Base-by-base conservation (phyloP, 2,113 vertebrate species). In the Rynchops niger region DNA sequence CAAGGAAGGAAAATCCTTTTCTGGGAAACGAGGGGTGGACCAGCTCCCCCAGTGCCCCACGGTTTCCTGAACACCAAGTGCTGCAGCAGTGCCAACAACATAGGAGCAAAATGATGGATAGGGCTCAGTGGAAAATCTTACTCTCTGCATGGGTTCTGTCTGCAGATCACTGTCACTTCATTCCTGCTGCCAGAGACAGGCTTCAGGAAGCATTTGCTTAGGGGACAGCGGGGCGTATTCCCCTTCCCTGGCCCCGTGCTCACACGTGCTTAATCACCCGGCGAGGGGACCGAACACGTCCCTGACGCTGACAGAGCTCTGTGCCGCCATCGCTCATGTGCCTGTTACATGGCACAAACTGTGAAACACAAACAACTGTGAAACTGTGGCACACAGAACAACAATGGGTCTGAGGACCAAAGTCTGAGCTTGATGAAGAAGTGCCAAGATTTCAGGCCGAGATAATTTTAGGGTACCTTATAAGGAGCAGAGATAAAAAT, bases 401-500 rank as follows among this genome's bases (percentile, higher is more conserved):
- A 53, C 91, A 94, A 73, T 16, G 30, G 58, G 47, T 19, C 76
- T 82, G 69, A 63, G 65, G 73, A 88, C 34, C 43, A 16, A 32
- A 32, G 55, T 25, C 83, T 67, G 83, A 66, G 52, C 84, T 85
- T 73, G 82, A 81, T 58, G 84, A 87, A 95, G 85, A 95, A 53
- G 36, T 71, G 94, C 92, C 93, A 97, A 96, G 97, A 94, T 94
- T 82, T 74, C 34, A 50, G 73, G 32, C 80, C 40, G 43, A 91
- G 90, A 94, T 92, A 87, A 95, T 88, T 95, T 88, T 61, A 87
- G 85, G 93, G 91, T 76, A 94, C 97, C 96, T 86, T 97, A 97
- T 97, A 98, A 96, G 97, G 97, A 95, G 95, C 95, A 86, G 65
- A 82, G 91, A 93, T 94, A 96, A 96, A 98, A 98, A 96, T 96